Conservation (phyloP, 2,797 vertebrate species). For the Benthosema pterotum region DNA sequence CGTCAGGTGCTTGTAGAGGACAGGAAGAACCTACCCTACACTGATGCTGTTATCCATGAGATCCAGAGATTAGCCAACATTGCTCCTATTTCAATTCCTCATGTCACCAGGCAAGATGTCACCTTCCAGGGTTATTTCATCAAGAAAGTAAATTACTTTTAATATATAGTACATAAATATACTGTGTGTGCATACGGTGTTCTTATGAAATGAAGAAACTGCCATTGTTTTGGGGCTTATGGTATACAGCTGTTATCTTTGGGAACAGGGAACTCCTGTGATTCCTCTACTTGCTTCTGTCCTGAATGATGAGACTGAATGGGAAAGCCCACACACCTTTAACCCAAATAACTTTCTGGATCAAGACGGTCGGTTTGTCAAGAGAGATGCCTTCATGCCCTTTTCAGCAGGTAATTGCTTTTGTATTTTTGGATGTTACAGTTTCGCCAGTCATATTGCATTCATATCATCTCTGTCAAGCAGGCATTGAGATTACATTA, state of each 20-base stretch:
- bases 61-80: conserved; percentile 55
- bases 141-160: conserved; percentile 51
- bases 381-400: conserved; percentile 69
- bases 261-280: conserved; percentile 62
- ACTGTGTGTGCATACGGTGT: too few species aligned
- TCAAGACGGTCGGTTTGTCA: conserved; percentile 60
- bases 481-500: too few species aligned
- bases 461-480: background rate
- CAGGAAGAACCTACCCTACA: conserved; percentile 57
- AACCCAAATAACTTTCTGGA: conserved; percentile 75
- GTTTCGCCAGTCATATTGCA: background rate
- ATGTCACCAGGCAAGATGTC: conserved; percentile 47
- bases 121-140: conserved; percentile 69
- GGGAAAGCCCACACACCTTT: conserved; percentile 70
- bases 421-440: background rate
- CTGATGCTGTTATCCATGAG: conserved; percentile 65
- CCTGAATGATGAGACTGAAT: conserved; percentile 66
- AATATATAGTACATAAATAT: background rate
- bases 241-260: background rate
- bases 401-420: conserved; percentile 73
- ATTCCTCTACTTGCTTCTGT: conserved; percentile 71
- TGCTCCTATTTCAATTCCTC: conserved; percentile 19
- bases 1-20: conserved; percentile 41
- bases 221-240: background rate
- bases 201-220: too few species aligned